Evolutionary conservation across 2,888 invertebrate species (phyloP).

Genomic region (Ephialtes manifestator): DNA sequence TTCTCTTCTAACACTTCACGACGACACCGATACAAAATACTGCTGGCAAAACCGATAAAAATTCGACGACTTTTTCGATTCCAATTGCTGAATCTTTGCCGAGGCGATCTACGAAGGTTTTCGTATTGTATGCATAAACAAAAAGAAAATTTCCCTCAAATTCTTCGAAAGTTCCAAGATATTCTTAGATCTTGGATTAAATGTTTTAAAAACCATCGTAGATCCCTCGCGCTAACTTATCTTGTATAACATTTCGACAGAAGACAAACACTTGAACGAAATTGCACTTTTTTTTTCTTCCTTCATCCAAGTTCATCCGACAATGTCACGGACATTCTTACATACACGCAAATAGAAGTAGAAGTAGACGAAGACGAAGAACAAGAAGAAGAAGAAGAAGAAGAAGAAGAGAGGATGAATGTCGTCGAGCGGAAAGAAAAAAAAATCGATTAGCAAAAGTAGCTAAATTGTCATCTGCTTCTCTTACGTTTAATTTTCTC

Average conservation of each 20-base stretch:
- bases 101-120: conserved; percentile 21
- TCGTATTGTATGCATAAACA: not conserved
- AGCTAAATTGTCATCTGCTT: not conserved
- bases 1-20: conserved; percentile 36
- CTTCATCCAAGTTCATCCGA: conserved; percentile 52
- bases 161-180: conserved; percentile 4
- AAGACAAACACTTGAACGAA: conserved; percentile 61
- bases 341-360: conserved; percentile 59
- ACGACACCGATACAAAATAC: conserved; percentile 61
- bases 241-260: conserved; percentile 39
- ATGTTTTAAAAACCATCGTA: conserved; percentile 33
- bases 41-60: conserved; percentile 46
- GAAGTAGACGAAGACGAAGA: conserved; percentile 42
- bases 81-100: not conserved
- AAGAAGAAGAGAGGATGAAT: conserved; percentile 49
- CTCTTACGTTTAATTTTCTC: conserved; percentile 10
- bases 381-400: conserved; percentile 3
- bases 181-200: not conserved
- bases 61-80: conserved; percentile 36
- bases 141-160: not conserved
- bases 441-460: conserved; percentile 27
- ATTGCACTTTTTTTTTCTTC: conserved; percentile 60
- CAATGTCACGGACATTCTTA: conserved; percentile 62
- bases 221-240: conserved; percentile 37
- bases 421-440: conserved; percentile 6